Percentiles rank a stretch among this genome's conserved stretches.
phyloP scores from a whole-genome alignment of 2,113 vertebrate species.

The Pangasianodon gigas region DNA sequence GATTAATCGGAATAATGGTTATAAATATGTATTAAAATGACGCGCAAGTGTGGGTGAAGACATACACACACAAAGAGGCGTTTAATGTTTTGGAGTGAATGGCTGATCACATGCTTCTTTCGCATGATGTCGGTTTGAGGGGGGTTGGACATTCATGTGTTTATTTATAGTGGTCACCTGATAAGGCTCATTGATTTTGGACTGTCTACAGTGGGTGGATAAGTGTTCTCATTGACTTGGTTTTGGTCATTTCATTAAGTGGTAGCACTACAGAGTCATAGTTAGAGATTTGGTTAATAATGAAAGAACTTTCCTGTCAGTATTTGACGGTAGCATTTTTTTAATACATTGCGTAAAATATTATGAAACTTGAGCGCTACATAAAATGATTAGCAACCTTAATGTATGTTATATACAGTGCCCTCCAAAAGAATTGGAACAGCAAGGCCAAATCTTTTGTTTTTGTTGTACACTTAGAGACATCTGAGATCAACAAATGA shows the following conservation, averaged over 20 bases:
- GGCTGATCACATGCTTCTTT: conserved; percentile 3
- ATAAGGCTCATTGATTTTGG: not conserved
- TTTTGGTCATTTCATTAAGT: conserved; percentile 6
- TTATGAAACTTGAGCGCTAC: not conserved
- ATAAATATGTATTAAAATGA: conserved; percentile 29
- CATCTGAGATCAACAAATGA: not conserved
- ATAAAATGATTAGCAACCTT: not conserved
- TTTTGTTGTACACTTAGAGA: not conserved
- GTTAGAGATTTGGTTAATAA: not conserved
- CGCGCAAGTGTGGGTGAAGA: not conserved
- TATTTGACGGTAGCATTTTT: not conserved
- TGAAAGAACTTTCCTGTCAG: not conserved
- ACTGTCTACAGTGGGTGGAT: not conserved
- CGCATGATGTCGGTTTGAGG: not conserved
- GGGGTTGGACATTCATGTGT: not conserved
- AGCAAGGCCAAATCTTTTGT: not conserved
- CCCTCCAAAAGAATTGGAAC: not conserved
- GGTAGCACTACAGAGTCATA: not conserved
- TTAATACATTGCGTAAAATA: not conserved
- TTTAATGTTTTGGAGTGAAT: not conserved
- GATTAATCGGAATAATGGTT: conserved; percentile 53
- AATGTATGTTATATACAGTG: not conserved
- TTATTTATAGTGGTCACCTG: conserved; percentile 15
- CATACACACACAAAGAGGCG: not conserved
- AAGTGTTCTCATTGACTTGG: not conserved